phyloP scores from a whole-genome alignment of 2,888 invertebrate species.

The Xanthia icteritia region DNA sequence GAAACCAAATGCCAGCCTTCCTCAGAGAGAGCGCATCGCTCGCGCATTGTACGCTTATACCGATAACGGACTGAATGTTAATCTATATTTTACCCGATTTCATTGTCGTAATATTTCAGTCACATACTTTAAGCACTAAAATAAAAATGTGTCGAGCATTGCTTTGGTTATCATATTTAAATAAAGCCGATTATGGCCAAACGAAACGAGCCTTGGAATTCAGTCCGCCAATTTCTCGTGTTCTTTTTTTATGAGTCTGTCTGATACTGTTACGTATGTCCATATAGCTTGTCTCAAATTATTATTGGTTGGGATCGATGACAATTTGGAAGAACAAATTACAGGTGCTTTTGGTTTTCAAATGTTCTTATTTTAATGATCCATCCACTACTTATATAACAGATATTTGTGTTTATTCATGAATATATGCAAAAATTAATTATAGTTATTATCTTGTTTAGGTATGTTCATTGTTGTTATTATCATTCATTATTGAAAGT shows the following conservation, averaged over 20 bases:
- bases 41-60: slow-evolving; percentile 50
- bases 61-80: slow-evolving; percentile 47
- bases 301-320: slow-evolving; percentile 15
- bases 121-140: slow-evolving; percentile 51
- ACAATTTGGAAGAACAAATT: slow-evolving; percentile 9
- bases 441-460: slow-evolving; percentile 11
- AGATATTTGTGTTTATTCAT: slow-evolving; percentile 7
- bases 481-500: too few species aligned
- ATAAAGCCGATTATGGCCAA: slow-evolving; percentile 62
- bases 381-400: neutral
- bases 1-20: slow-evolving; percentile 43
- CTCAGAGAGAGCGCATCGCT: slow-evolving; percentile 32
- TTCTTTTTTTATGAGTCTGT: slow-evolving; percentile 42
- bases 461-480: slow-evolving; percentile 10
- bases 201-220: slow-evolving; percentile 54
- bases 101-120: slow-evolving; percentile 45
- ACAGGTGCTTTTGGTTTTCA: neutral
- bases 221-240: slow-evolving; percentile 38
- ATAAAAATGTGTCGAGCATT: slow-evolving; percentile 42
- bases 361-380: neutral
- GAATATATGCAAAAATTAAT: neutral
- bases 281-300: slow-evolving; percentile 24
- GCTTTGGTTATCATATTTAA: slow-evolving; percentile 54
- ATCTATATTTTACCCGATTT: slow-evolving; percentile 47
- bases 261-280: slow-evolving; percentile 28